A percentile compares a stretch with the other conserved stretches of the same genome.
phyloP scores from a whole-genome alignment of 1,140 invertebrate species.

The Drosophila suzukii region DNA sequence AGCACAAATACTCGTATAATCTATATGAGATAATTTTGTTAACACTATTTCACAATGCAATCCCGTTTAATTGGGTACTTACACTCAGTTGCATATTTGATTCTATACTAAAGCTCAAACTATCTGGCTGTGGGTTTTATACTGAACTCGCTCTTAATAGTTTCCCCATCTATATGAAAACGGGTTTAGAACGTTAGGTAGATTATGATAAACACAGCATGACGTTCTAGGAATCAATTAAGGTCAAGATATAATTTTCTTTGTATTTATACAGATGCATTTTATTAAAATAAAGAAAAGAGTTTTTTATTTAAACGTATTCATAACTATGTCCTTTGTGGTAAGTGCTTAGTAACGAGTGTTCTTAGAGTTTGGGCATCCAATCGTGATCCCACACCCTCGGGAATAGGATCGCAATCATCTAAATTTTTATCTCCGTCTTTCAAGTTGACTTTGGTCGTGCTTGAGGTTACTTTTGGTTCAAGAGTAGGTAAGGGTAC shows the following conservation, averaged over 20 bases:
- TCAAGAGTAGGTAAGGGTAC: background rate
- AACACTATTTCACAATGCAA: background rate
- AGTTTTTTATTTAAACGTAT: too few relatives aligned
- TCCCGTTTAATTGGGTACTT: background rate
- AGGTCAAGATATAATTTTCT: too few relatives aligned
- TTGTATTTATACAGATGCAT: too few relatives aligned
- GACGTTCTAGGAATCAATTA: too few relatives aligned
- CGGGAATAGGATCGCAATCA: background rate
- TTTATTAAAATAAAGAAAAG: too few relatives aligned
- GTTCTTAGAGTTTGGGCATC: background rate
- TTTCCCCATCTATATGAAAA: background rate
- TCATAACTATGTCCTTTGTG: too few relatives aligned
- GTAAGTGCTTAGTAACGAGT: background rate
- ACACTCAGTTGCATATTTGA: slow-evolving; percentile 3
- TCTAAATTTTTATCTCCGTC: background rate
- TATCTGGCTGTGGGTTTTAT: slow-evolving; percentile 1
- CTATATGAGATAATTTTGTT: background rate
- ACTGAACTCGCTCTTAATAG: background rate
- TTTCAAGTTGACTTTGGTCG: background rate
- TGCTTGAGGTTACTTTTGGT: background rate
- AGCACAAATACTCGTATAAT: background rate
- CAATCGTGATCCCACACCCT: background rate
- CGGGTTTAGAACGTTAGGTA: background rate
- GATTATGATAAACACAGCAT: background rate
- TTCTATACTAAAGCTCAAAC: background rate